A percentile compares a stretch with the other conserved stretches of the same genome.
phyloP scores from a whole-genome alignment of 2,888 invertebrate genomes.

The Abscondita cerata region DNA sequence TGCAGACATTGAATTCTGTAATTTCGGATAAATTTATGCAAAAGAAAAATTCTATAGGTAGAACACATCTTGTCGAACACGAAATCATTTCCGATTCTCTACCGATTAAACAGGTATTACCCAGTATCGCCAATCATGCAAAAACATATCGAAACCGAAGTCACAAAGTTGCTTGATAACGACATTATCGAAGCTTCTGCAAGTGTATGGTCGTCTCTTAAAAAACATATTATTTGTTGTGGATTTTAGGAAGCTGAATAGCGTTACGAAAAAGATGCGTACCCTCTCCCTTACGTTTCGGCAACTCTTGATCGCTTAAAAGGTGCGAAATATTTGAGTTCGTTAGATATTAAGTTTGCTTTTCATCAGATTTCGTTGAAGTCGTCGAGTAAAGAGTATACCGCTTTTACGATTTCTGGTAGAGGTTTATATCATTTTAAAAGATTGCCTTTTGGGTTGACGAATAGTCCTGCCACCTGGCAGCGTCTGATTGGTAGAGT shows the following conservation, averaged over 20 bases:
- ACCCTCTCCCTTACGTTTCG: neutral
- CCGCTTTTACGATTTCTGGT: neutral
- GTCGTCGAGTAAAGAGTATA: neutral
- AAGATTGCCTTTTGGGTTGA: constrained; percentile 5
- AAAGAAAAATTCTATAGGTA: neutral
- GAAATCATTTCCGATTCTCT: too few species aligned
- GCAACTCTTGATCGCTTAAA: neutral
- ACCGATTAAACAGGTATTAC: too few species aligned
- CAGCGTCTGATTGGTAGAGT: constrained; percentile 1
- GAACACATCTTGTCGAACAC: neutral
- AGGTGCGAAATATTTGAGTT: neutral
- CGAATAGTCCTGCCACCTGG: neutral
- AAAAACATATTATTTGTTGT: constrained; percentile 6
- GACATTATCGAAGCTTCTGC: too few species aligned
- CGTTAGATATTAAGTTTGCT: neutral
- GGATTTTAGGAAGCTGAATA: constrained; percentile 29
- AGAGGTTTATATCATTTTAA: constrained; percentile 9
- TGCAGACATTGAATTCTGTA: too few species aligned
- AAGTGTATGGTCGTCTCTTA: neutral
- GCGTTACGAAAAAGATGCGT: constrained; percentile 17
- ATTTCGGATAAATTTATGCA: neutral
- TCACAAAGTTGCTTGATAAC: too few species aligned
- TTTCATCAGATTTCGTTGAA: constrained; percentile 6
- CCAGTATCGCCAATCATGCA: too few species aligned
- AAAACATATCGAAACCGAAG: too few species aligned